Base-by-base conservation (phyloP, 2,113 vertebrate species). In the Ailuropoda melanoleuca region DNA sequence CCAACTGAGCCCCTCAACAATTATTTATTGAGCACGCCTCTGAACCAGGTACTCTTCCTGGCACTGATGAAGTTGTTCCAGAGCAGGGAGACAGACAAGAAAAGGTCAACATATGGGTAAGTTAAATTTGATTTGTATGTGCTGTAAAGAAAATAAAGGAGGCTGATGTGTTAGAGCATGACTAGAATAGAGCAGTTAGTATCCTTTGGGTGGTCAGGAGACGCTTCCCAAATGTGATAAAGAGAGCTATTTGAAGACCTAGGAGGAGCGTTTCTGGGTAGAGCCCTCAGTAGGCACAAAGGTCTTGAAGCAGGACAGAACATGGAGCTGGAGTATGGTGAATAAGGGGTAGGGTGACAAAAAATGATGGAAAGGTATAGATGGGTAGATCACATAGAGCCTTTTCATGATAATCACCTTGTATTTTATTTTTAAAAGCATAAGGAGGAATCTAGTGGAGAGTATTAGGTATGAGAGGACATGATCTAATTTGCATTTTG, bases 61-160 rank as follows among this genome's bases (percentile, higher is more conserved):
- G 70, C 81, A 74, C 39, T 12, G 24, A 56, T 26, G 50, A 85
- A 18, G 12, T 19, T 39, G 29, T 95, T 81, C 60, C 89, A 55
- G 82, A 39, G 19, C 18, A 83, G 29, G 10, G 43, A 68, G 48
- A 91, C 19, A 58, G 24, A 62, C 37, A 85, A 72, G 62, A 64
- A 88, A 96, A 95, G 46, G 13, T n/a, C 48, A 77, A 70, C 56
- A 95, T 43, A 37, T 68, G 72, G 77, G 77, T 70, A 95, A 90
- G 48, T 80, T 85, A 77, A 81, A 39, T 74, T 74, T 89, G 66
- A 66, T 46, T 92, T 95, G 48, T 60, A 86, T 90, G 81, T 64
- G n/a, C 19, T 92, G 46, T 72, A 70, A 82, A 68, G 31, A 92
- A 85, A 86, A 80, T 64, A 82, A 72, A 92, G 70, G 17, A 81